A percentile compares a stretch with the other conserved stretches of the same genome.
Conservation (phyloP, 2,113 vertebrate genomes). For the Thalassarche chlororhynchos region DNA sequence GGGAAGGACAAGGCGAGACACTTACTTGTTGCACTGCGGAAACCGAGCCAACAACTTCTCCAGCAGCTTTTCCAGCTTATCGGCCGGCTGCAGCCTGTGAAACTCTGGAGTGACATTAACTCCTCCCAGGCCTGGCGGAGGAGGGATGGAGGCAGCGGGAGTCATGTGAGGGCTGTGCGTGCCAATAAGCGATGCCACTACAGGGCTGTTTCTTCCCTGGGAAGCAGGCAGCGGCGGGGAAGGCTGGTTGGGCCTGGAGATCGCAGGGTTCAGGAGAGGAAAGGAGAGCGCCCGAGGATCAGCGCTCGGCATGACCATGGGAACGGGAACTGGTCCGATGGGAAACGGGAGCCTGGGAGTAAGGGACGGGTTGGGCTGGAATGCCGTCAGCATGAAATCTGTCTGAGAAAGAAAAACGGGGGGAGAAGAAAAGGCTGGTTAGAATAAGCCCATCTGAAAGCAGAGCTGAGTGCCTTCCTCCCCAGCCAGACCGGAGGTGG, state of each 20-base stretch:
- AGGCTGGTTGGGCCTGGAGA: constrained; percentile 71
- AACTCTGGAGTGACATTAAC: constrained; percentile 57
- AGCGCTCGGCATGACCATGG: constrained; percentile 82
- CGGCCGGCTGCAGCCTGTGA: constrained; percentile 69
- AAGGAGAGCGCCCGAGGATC: constrained; percentile 79
- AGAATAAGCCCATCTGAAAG: neutral
- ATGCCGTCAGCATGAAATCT: constrained; percentile 79
- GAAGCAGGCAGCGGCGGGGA: constrained; percentile 65
- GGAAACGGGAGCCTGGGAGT: constrained; percentile 77
- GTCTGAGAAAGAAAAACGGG: constrained; percentile 68
- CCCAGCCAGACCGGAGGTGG: fast-evolving
- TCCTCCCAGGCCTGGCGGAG: constrained; percentile 71
- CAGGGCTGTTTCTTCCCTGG: constrained; percentile 63
- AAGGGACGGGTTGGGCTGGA: constrained; percentile 69
- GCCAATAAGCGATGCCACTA: constrained; percentile 46
- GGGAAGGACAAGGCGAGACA: fast-evolving
- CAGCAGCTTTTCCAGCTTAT: constrained; percentile 89
- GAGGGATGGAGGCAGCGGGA: constrained; percentile 63
- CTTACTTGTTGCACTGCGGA: constrained; percentile 87
- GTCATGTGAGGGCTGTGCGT: constrained; percentile 69
- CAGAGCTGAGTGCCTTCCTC: fast-evolving
- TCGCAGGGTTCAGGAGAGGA: constrained; percentile 71
- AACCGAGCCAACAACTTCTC: constrained; percentile 85
- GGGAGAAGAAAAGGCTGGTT: neutral
- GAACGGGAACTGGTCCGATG: constrained; percentile 76